Base-by-base conservation (phyloP, 2,888 invertebrate species). In the Hemaris fuciformis region DNA sequence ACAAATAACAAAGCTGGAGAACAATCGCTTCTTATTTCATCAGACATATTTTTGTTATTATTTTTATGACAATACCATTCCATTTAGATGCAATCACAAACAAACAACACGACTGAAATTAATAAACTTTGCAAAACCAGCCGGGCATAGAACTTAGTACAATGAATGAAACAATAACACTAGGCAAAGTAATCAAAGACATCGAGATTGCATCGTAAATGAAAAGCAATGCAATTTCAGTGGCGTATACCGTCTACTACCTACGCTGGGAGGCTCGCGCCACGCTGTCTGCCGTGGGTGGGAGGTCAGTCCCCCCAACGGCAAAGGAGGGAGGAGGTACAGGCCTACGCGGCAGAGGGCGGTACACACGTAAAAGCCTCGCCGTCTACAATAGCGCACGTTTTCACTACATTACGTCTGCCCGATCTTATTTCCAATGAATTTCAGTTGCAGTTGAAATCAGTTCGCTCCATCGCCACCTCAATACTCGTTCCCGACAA, bases 331-430 rank as follows among this genome's bases (percentile, higher is more conserved):
- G 1, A 23, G 41, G 60, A 18, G 22, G 48, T 48, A 31, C 15
- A 53, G 53, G 53, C 27, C 53, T 31, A 41, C 6, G 4, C 3
- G 38, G 25, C 2, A 1, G 25, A 27, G 42, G 38, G 60, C 41
- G 65, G 70, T 69, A 73, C 64, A 70, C 66, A 74, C 75, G 77
- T 84, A 77, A 84, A 87, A 86, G 84, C 85, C 72, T 78, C 77
- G 75, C 71, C 70, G 75, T 71, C 70, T 70, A 85, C 81, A 85
- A 86, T 80, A 79, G 82, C 80, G 77, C 83, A 84, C 87, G 86
- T 84, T 87, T 84, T 78, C 85, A 80, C 78, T 83, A 85, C 84
- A 84, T 82, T 84, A 84, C 85, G 77, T 84, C 83, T 81, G 75
- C 77, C n/a, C 73, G 65, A 81, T 83, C 80, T 80, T 80, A 81